These are phyloP conservation scores for Anas bernieri DNA, from an alignment of 2,797 vertebrate genomes.

Conservation along the genomic window DNA sequence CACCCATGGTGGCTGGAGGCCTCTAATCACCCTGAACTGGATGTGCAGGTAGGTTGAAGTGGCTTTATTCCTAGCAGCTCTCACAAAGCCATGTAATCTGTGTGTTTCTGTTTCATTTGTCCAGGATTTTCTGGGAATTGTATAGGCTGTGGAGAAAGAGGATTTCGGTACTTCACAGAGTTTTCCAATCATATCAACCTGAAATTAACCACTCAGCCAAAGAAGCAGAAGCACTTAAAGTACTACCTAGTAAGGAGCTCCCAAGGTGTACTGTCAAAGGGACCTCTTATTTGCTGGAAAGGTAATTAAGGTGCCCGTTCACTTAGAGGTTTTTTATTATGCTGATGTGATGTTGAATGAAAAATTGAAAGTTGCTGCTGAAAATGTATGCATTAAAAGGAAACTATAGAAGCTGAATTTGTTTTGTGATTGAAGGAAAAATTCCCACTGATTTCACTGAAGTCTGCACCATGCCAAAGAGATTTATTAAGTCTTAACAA, in stretches of 20 bases:
- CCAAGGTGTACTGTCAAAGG: slow-evolving; percentile 95
- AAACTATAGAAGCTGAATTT: background rate
- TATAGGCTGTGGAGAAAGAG: slow-evolving; percentile 97
- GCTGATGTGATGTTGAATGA: background rate
- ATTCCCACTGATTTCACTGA: background rate
- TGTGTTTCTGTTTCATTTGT: slow-evolving; percentile 19
- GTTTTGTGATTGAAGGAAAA: background rate
- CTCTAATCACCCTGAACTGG: background rate
- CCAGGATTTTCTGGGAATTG: slow-evolving; percentile 98
- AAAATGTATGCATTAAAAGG: background rate
- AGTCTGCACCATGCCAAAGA: background rate
- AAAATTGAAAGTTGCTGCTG: background rate
- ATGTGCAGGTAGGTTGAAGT: background rate
- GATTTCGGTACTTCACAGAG: slow-evolving; percentile 98
- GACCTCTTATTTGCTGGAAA: slow-evolving; percentile 98
- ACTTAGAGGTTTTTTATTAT: background rate
- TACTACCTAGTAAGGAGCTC: slow-evolving; percentile 97
- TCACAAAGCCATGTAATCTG: background rate
- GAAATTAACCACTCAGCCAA: slow-evolving; percentile 98
- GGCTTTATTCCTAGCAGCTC: background rate
- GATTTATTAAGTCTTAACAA: background rate
- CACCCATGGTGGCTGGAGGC: background rate
- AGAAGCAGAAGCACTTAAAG: slow-evolving; percentile 99
- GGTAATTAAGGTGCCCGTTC: slow-evolving; percentile 77
- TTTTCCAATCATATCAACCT: slow-evolving; percentile 99